These are phyloP conservation scores for Argentina silus DNA, from an alignment of 2,797 vertebrate species.

Conservation along the genomic window DNA sequence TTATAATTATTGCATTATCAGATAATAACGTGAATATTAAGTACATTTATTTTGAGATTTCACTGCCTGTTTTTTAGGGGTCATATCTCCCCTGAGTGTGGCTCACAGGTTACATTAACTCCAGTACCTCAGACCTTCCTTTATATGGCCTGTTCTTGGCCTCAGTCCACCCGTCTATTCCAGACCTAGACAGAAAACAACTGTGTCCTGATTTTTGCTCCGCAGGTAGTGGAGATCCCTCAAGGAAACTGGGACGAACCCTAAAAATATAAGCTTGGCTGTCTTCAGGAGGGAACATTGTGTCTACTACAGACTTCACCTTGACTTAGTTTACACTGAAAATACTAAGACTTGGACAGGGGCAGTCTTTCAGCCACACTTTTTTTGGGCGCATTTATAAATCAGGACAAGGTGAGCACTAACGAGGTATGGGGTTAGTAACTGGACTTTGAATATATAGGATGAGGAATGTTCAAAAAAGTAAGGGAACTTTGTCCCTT, in stretches of 20 bases:
- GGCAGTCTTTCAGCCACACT: background rate
- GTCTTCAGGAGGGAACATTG: slow-evolving; percentile 17
- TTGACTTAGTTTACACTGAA: slow-evolving; percentile 36
- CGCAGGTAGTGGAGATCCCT: slow-evolving; percentile 35
- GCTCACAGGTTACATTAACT: background rate
- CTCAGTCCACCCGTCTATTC: background rate
- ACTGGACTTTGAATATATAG: too few species aligned
- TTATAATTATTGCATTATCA: too few species aligned
- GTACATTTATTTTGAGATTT: too few species aligned
- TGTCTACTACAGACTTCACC: slow-evolving; percentile 33
- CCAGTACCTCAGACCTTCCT: slow-evolving; percentile 3
- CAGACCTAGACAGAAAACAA: slow-evolving; percentile 5
- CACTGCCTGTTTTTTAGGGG: too few species aligned
- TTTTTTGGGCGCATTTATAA: background rate
- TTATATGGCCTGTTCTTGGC: background rate
- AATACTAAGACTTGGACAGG: background rate
- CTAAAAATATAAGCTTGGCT: slow-evolving; percentile 43
- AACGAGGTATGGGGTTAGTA: too few species aligned
- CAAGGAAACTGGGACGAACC: slow-evolving; percentile 44
- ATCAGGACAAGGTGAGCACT: background rate
- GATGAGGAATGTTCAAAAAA: too few species aligned
- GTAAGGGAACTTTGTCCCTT: too few species aligned
- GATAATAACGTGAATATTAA: too few species aligned
- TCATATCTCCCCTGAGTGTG: too few species aligned
- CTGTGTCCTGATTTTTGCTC: slow-evolving; percentile 20